These are phyloP conservation scores for Polietes domitor DNA, from an alignment of 2,888 invertebrate species.

Conservation along the genomic window DNA sequence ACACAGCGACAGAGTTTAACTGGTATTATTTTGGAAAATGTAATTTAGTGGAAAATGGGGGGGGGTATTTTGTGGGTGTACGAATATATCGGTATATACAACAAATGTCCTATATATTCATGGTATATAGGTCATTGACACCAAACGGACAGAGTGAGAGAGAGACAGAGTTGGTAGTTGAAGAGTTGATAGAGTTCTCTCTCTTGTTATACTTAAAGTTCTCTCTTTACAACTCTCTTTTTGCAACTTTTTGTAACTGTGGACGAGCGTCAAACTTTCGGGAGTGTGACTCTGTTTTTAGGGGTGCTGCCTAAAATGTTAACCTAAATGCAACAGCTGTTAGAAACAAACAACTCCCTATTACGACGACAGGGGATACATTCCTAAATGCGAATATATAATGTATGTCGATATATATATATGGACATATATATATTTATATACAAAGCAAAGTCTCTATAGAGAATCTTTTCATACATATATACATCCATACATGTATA, in stretches of 20 bases:
- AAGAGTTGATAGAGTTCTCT: too few species aligned
- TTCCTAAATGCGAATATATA: neutral
- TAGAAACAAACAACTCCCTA: slow-evolving; percentile 16
- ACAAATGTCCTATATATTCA: neutral
- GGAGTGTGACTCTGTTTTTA: neutral
- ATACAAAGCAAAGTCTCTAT: neutral
- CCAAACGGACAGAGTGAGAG: neutral
- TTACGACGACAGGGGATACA: neutral
- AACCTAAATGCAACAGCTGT: slow-evolving; percentile 63
- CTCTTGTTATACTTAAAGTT: too few species aligned
- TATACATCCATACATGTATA: neutral
- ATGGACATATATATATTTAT: neutral
- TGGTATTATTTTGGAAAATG: neutral
- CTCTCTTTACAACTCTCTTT: neutral
- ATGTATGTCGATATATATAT: neutral
- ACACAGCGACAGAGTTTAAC: neutral
- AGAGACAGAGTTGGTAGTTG: neutral
- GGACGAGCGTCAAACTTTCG: neutral
- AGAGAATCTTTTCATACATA: neutral
- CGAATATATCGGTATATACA: neutral
- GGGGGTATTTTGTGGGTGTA: neutral
- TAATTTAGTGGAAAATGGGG: neutral
- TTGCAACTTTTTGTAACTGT: too few species aligned
- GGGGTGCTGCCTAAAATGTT: neutral
- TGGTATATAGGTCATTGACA: slow-evolving; percentile 7